Evolutionary conservation across 2,797 vertebrate species (phyloP).

Genomic region (Craterocephalus amniculus): DNA sequence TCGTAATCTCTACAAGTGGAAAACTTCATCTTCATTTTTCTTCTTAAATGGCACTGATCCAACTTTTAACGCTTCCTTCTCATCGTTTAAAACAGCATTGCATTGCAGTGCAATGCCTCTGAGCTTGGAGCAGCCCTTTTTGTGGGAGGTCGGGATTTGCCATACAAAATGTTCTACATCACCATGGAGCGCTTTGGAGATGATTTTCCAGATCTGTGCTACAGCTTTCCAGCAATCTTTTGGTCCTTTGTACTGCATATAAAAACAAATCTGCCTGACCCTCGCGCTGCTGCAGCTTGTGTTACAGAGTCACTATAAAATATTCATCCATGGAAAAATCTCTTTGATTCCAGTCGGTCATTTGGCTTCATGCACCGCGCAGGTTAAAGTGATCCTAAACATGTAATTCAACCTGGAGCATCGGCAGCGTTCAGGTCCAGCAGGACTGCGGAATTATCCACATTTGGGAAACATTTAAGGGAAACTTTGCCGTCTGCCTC

Average conservation of each 20-base stretch:
- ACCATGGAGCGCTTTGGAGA: slow-evolving; percentile 8
- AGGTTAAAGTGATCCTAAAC: slow-evolving; percentile 51
- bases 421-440: slow-evolving; percentile 15
- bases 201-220: slow-evolving; percentile 33
- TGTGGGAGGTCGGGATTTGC: slow-evolving; percentile 2
- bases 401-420: slow-evolving; percentile 50
- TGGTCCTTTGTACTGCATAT: slow-evolving; percentile 29
- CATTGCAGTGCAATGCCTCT: not conserved
- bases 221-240: slow-evolving; percentile 43
- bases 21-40: not conserved
- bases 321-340: slow-evolving; percentile 87
- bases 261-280: slow-evolving; percentile 56
- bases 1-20: not conserved
- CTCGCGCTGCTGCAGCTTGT: slow-evolving; percentile 70
- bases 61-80: not conserved
- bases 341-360: slow-evolving; percentile 73
- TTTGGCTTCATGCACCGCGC: slow-evolving; percentile 43
- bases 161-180: not conserved
- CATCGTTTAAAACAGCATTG: not conserved
- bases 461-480: slow-evolving; percentile 10
- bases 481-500: slow-evolving; percentile 4
- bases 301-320: slow-evolving; percentile 87
- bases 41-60: not conserved
- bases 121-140: slow-evolving; percentile 7
- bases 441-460: slow-evolving; percentile 11